Conservation (phyloP, 2,113 vertebrate species). For the Sinocyclocheilus grahami region DNA sequence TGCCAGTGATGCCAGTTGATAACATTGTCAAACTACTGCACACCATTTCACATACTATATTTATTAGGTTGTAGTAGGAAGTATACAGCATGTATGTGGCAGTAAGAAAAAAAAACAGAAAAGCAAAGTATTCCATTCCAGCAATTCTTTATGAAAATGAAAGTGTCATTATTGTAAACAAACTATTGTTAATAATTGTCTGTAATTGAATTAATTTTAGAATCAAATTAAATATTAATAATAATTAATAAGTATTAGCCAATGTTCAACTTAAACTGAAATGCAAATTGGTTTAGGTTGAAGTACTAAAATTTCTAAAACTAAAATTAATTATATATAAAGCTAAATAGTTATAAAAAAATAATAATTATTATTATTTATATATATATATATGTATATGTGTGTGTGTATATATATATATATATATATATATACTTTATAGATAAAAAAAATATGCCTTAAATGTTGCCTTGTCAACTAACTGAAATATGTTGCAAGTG, state of each 20-base stretch:
- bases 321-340: too few relatives aligned
- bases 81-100: not conserved
- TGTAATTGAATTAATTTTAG: not conserved
- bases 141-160: not conserved
- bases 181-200: not conserved
- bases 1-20: not conserved
- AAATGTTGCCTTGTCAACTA: too few relatives aligned
- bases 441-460: too few relatives aligned
- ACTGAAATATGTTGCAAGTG: not conserved
- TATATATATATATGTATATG: too few relatives aligned
- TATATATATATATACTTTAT: too few relatives aligned
- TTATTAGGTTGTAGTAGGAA: not conserved
- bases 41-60: not conserved
- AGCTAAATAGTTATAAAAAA: too few relatives aligned
- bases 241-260: not conserved
- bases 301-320: not conserved
- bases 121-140: too few relatives aligned
- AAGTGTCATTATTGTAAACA: not conserved
- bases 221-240: not conserved
- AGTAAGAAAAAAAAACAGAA: too few relatives aligned
- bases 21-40: not conserved
- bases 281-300: not conserved
- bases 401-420: too few relatives aligned
- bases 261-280: not conserved
- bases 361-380: too few relatives aligned